Conservation (phyloP, 2,113 vertebrate species). For the Jaculus jaculus region DNA sequence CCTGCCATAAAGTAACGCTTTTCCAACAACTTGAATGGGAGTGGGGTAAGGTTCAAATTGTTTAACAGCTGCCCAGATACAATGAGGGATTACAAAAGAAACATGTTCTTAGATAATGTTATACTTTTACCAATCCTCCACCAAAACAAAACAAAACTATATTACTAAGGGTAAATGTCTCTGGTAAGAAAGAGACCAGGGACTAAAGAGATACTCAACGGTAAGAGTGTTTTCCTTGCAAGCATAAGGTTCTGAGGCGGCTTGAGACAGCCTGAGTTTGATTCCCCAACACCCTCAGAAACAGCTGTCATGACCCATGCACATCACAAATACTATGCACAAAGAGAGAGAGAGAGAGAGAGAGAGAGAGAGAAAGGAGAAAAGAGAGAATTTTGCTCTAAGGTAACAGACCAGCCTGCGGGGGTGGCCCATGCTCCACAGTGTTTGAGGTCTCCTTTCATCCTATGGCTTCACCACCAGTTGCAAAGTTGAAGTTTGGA, state of each 20-base stretch:
- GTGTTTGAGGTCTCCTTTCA: neutral
- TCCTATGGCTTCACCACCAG: neutral
- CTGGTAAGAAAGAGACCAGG: neutral
- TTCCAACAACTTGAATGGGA: neutral
- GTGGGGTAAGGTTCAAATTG: neutral
- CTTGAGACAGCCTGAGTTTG: no score
- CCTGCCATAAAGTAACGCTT: neutral
- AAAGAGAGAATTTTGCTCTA: neutral
- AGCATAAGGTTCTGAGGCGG: no score
- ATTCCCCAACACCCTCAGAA: no score
- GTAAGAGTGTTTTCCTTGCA: no score
- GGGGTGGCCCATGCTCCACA: neutral
- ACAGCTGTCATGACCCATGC: no score
- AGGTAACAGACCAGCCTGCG: neutral
- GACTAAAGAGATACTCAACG: no score
- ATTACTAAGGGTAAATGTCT: constrained; percentile 18
- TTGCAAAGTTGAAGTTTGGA: constrained; percentile 8
- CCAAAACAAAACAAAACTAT: neutral
- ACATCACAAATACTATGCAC: no score
- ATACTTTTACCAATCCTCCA: neutral
- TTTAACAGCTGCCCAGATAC: neutral
- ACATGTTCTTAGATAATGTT: neutral
- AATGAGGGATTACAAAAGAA: neutral
- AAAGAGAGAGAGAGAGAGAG: no score
- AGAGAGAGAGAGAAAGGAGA: no score